Base-by-base conservation (phyloP, 1,140 invertebrate species). In the Lasioglossum albipes region DNA sequence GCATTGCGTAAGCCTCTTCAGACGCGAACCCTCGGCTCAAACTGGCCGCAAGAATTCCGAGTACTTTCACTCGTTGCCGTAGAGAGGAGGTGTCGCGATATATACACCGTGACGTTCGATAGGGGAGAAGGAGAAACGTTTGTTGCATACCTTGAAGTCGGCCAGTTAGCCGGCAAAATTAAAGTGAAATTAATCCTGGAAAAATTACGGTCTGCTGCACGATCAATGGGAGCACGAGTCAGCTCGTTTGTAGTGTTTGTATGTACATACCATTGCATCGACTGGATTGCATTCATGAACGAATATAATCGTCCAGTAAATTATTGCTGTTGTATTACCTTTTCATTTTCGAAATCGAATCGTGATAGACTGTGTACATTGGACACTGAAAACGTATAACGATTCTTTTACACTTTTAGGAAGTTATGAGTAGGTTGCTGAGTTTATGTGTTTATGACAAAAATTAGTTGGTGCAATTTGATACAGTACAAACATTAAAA, bases 21-120 rank as follows among this genome's bases (percentile, higher is more conserved):
- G 74, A 78, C 86, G 82, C 76, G 81, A 84, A 79, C 81, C 74
- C 83, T 74, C 83, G 82, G 78, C 71, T 81, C 77, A 71, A 80
- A 81, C 83, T 87, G 83, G 77, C 80, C 82, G 77, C 79, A 89
- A 86, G 87, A 90, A 90, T 89, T 91, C 87, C 85, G 83, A 79
- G 83, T 87, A 91, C 91, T 91, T 92, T 92, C 90, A 91, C 91
- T 91, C 87, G 71, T 71, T 70, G 66, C 81, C 49, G 67, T 22
- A 62, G 66, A 52, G 76, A 84, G 82, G 79, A 85, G 83, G 84
- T 85, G 83, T 84, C 78, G 59, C 82, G 83, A 83, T 83, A 79
- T 75, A 61, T 54, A 57, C 74, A 61, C 57, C 75, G 41, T 27
- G 41, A 62, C 22, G 74, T 68, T 68, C 62, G 49, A 69, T 18